Evolutionary conservation across 2,113 vertebrate genomes (phyloP), one percentile per base, ranked within the genome.

Genomic region (Shinisaurus crocodilurus): DNA sequence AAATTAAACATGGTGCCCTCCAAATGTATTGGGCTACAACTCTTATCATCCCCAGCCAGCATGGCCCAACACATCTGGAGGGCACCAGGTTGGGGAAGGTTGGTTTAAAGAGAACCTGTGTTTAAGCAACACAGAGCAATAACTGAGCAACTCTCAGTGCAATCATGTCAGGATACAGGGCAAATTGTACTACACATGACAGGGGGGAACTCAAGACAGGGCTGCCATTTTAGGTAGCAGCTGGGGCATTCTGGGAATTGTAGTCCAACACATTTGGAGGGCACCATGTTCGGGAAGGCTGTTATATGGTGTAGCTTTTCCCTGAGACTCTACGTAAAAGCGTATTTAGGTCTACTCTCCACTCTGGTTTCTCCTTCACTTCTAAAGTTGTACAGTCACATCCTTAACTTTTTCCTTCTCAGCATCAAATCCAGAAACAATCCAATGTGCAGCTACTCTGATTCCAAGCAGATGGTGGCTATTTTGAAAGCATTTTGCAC

Each of bases 401-500:
- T 65, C 32, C 37, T 45, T 77, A 77, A 79, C 27, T 23, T 34
- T 45, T 63, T 13, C 40, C 18, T 54, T 34, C 37, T 82, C 10
- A 63, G 15, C 63, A 34, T 37, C 67, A 80, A 45, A 86, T 57
- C 32, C 15, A 90, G 60, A 69, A n/a, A 82, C n/a, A 43, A 54
- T 37, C 23, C 15, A 40, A n/a, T 48, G 23, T 48, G 3, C 34
- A 82, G n/a, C n/a, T 43, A 13, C 29, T 85, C 72, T 54, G 45
- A 50, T 69, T 77, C 16, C 83, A 90, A 60, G 50, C 18, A 70
- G 25, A 81, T n/a, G 20, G 7, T 29, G 45, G 63, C 13, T 70
- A 69, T 90, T 85, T 86, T 79, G 72, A 40, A 32, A 67, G 5
- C 32, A 67, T 86, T 80, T 85, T 80, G 40, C 25, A 85, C 25